phyloP scores from a whole-genome alignment of 2,888 invertebrate genomes.

The Amphimallon solstitiale region DNA sequence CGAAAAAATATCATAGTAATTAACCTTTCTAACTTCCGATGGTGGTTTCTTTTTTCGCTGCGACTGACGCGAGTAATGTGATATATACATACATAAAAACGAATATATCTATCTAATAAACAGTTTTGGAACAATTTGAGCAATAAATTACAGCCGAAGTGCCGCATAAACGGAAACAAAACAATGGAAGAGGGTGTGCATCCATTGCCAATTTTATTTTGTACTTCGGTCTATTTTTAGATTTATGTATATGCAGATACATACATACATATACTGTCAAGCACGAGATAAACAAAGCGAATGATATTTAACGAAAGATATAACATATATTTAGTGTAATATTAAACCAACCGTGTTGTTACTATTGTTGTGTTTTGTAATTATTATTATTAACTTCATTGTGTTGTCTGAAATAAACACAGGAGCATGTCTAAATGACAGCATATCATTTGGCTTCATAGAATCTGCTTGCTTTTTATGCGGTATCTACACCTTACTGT shows the following conservation, averaged over 20 bases:
- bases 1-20: constrained; percentile 22
- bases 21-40: constrained; percentile 23
- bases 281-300: not conserved
- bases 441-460: too few relatives aligned
- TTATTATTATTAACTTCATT: too few relatives aligned
- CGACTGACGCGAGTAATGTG: constrained; percentile 6
- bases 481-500: too few relatives aligned
- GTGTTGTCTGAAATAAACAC: too few relatives aligned
- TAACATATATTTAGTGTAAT: too few relatives aligned
- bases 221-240: too few relatives aligned
- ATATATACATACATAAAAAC: too few relatives aligned
- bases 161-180: constrained; percentile 15
- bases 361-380: too few relatives aligned
- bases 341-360: too few relatives aligned
- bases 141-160: constrained; percentile 16
- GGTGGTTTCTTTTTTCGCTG: constrained; percentile 12
- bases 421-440: too few relatives aligned
- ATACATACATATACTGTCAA: not conserved
- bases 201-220: constrained; percentile 6
- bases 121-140: constrained; percentile 28
- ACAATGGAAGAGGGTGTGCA: constrained; percentile 17
- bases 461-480: too few relatives aligned
- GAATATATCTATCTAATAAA: constrained; percentile 23
- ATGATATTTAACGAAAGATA: too few relatives aligned
- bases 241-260: not conserved